Evolutionary conservation across 2,888 invertebrate species (phyloP).

Genomic region (Polyploca ridens): DNA sequence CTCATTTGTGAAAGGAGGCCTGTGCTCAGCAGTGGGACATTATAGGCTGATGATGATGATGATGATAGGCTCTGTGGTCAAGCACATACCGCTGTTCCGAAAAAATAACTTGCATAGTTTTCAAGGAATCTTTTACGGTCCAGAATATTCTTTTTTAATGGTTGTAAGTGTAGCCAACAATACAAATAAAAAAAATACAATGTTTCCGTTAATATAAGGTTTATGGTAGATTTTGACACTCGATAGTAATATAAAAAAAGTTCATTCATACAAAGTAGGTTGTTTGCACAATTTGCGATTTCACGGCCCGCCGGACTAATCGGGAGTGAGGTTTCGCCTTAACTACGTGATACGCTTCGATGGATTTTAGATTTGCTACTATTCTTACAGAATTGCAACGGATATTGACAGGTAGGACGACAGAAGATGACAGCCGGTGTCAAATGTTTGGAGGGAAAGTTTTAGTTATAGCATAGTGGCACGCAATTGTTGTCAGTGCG

Average conservation of each 20-base stretch:
- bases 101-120: too few species aligned
- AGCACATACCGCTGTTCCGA: too few species aligned
- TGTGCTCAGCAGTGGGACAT: too few species aligned
- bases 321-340: constrained; percentile 40
- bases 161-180: too few species aligned
- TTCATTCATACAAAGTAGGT: constrained; percentile 18
- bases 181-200: not conserved
- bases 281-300: constrained; percentile 49
- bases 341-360: constrained; percentile 29
- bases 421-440: not conserved
- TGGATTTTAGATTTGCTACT: constrained; percentile 37
- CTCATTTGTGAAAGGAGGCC: too few species aligned
- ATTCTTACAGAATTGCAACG: not conserved
- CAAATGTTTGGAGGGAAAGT: not conserved
- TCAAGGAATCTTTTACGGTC: too few species aligned
- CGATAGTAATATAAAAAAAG: constrained; percentile 9
- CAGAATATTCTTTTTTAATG: too few species aligned
- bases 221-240: constrained; percentile 13
- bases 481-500: too few species aligned
- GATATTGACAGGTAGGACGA: not conserved
- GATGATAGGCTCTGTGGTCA: too few species aligned
- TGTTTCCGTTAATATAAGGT: not conserved
- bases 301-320: constrained; percentile 31
- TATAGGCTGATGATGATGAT: too few species aligned
- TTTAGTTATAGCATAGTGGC: too few species aligned